Evolutionary conservation across 2,797 vertebrate genomes (phyloP).

Genomic region (Cossypha dichroa): DNA sequence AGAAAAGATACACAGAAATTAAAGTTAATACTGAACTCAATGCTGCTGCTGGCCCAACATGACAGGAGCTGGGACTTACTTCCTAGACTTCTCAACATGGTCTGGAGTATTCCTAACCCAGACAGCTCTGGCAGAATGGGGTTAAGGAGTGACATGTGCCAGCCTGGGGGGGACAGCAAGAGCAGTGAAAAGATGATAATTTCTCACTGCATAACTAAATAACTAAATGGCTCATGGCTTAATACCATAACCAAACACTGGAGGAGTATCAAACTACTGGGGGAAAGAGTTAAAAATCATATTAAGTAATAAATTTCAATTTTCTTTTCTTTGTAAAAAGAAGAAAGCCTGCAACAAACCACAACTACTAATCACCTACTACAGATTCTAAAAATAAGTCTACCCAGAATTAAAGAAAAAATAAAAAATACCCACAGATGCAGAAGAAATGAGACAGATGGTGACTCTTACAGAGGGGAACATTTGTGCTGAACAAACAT

Average conservation of each 20-base stretch:
- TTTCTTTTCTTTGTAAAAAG: neutral
- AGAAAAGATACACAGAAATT: neutral
- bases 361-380: neutral
- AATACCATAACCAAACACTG: neutral
- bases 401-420: neutral
- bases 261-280: neutral
- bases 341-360: neutral
- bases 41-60: neutral
- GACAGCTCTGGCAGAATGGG: neutral
- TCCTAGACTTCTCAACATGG: neutral
- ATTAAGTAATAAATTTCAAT: neutral
- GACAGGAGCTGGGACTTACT: neutral
- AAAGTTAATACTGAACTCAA: neutral
- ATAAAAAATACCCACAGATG: neutral
- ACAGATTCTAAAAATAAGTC: neutral
- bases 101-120: neutral
- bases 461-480: neutral
- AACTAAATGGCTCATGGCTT: neutral
- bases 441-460: constrained; percentile 16
- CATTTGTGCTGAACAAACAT: neutral
- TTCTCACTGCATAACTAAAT: neutral
- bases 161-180: neutral
- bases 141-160: neutral
- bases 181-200: neutral
- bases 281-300: neutral